Conservation (phyloP, 1,140 invertebrate genomes). For the Atta texana region DNA sequence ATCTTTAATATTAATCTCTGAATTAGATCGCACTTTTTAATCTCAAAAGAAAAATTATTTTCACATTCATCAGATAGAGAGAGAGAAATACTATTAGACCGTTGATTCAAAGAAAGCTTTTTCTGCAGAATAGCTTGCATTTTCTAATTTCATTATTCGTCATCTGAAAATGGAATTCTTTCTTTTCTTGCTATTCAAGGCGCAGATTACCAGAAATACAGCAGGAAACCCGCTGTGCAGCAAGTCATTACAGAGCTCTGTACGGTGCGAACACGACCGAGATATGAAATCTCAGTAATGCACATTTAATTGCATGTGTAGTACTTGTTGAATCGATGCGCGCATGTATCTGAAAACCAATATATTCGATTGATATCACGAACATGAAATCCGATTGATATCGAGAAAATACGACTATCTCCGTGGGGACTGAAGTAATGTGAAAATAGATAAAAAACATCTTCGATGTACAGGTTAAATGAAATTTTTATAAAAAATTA, state of each 20-base stretch:
- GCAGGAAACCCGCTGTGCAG: constrained; percentile 29
- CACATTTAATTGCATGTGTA: constrained; percentile 56
- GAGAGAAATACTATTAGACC: constrained; percentile 26
- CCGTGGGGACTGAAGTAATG: constrained; percentile 19
- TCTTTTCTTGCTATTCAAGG: constrained; percentile 45
- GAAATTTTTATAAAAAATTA: constrained; percentile 42
- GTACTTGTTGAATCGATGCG: constrained; percentile 61
- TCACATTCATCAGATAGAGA: neutral
- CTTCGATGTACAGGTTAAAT: neutral
- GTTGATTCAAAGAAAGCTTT: constrained; percentile 44
- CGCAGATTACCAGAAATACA: constrained; percentile 52
- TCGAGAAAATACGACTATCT: constrained; percentile 41
- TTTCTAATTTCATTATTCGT: constrained; percentile 62
- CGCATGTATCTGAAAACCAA: constrained; percentile 52
- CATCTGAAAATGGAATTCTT: constrained; percentile 62
- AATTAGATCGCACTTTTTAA: constrained; percentile 43
- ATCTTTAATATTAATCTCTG: constrained; percentile 32
- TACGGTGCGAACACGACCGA: constrained; percentile 25
- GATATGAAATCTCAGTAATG: constrained; percentile 64
- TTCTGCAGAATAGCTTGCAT: constrained; percentile 18
- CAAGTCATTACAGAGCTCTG: constrained; percentile 34
- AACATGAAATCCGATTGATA: constrained; percentile 50
- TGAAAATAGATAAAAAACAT: constrained; percentile 13
- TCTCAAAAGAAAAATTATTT: constrained; percentile 37
- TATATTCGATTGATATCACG: constrained; percentile 61